These are phyloP conservation scores for Morinoia aosen DNA, from an alignment of 2,888 invertebrate genomes.

Conservation along the genomic window DNA sequence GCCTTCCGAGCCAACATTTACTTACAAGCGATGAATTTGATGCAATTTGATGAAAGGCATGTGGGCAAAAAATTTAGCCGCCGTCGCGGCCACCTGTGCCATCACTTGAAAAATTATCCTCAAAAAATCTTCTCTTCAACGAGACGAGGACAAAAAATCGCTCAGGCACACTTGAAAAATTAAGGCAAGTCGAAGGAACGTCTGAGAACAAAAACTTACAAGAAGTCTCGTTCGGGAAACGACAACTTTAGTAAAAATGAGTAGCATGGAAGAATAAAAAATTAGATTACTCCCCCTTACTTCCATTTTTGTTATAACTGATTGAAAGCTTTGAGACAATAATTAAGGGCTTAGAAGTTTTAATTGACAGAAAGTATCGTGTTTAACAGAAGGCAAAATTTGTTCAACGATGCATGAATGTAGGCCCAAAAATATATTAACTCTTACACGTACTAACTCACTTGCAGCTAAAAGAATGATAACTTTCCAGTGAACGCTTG, in stretches of 20 bases:
- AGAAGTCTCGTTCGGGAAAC: background rate
- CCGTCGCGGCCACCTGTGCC: constrained; percentile 31
- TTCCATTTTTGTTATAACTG: no score
- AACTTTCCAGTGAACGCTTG: background rate
- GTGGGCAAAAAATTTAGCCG: constrained; percentile 15
- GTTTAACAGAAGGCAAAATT: background rate
- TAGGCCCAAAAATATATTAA: background rate
- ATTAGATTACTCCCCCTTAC: background rate
- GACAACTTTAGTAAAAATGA: background rate
- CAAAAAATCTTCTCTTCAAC: constrained; percentile 31
- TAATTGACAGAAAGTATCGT: background rate
- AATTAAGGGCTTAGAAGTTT: no score
- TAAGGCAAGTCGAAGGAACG: background rate
- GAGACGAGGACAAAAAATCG: constrained; percentile 10
- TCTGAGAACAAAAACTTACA: background rate
- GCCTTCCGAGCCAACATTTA: background rate
- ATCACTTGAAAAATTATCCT: constrained; percentile 22
- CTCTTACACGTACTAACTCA: background rate
- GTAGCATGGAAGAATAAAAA: background rate
- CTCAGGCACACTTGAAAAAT: constrained; percentile 40
- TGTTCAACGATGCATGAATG: background rate
- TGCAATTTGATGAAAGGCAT: background rate
- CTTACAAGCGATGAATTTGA: constrained; percentile 16
- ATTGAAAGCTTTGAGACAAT: no score
- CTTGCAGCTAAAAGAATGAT: background rate